Conservation (phyloP, 2,113 vertebrate genomes). For the Catharus fuscescens region DNA sequence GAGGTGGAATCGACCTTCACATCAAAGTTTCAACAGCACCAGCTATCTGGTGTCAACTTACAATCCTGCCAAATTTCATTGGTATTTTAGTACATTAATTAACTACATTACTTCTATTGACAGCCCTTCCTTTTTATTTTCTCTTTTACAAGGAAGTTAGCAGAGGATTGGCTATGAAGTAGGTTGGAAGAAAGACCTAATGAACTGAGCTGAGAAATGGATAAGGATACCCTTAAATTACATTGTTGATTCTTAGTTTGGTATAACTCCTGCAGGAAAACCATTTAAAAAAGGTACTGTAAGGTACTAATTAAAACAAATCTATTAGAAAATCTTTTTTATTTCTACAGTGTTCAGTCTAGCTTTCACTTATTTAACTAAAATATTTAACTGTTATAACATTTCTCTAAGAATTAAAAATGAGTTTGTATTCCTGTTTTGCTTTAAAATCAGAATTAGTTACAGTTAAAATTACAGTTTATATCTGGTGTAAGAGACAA, state of each 20-base stretch:
- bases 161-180: neutral
- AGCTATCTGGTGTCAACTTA: neutral
- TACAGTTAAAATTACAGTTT: neutral
- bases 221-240: neutral
- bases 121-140: neutral
- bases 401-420: neutral
- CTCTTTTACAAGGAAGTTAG: neutral
- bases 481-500: neutral
- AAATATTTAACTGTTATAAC: neutral
- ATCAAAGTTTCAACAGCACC: neutral
- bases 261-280: neutral
- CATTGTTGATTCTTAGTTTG: neutral
- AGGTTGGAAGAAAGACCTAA: neutral
- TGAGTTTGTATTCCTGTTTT: neutral
- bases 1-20: neutral
- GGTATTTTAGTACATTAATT: neutral
- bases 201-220: neutral
- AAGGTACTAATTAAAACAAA: neutral
- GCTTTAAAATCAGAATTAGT: neutral
- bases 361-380: neutral
- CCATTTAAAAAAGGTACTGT: neutral
- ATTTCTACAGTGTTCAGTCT: neutral
- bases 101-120: neutral
- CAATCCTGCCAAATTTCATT: accelerated
- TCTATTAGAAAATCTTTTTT: neutral